Conservation (phyloP, 2,797 vertebrate species). For the Danio aesculapii region DNA sequence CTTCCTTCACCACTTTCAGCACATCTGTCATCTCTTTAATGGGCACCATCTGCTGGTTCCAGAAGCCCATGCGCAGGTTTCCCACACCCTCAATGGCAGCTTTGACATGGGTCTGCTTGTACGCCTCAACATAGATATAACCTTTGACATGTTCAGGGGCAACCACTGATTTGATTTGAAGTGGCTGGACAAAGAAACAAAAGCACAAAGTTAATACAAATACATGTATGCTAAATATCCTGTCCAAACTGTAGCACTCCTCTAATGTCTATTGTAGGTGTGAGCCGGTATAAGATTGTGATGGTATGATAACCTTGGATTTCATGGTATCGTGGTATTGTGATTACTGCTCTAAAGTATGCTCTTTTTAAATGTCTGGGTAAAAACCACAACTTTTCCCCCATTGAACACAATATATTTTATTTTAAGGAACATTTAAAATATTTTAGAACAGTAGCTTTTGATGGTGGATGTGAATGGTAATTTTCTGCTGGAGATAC, state of each 20-base stretch:
- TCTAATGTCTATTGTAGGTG: neutral
- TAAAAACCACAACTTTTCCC: too few species aligned
- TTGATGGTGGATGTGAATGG: too few species aligned
- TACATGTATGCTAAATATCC: neutral
- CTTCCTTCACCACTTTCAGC: slow-evolving; percentile 96
- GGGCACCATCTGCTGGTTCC: slow-evolving; percentile 99
- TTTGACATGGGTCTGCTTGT: slow-evolving; percentile 97
- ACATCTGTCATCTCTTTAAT: slow-evolving; percentile 99
- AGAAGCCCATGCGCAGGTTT: slow-evolving; percentile 95
- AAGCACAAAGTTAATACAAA: neutral
- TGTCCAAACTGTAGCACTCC: neutral
- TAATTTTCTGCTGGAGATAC: too few species aligned
- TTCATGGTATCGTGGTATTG: too few species aligned
- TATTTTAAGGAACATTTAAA: too few species aligned
- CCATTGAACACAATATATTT: too few species aligned
- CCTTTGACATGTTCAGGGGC: slow-evolving; percentile 94
- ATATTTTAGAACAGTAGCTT: too few species aligned
- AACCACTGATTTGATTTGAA: slow-evolving; percentile 97
- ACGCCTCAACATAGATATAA: slow-evolving; percentile 96
- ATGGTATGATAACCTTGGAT: too few species aligned
- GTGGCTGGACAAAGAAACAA: slow-evolving; percentile 76
- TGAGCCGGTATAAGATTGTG: too few species aligned
- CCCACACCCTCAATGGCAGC: slow-evolving; percentile 95
- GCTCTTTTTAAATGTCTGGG: too few species aligned
- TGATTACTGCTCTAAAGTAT: too few species aligned